These are phyloP conservation scores for Oreochromis aureus DNA, from an alignment of 2,113 vertebrate genomes.

Conservation along the genomic window DNA sequence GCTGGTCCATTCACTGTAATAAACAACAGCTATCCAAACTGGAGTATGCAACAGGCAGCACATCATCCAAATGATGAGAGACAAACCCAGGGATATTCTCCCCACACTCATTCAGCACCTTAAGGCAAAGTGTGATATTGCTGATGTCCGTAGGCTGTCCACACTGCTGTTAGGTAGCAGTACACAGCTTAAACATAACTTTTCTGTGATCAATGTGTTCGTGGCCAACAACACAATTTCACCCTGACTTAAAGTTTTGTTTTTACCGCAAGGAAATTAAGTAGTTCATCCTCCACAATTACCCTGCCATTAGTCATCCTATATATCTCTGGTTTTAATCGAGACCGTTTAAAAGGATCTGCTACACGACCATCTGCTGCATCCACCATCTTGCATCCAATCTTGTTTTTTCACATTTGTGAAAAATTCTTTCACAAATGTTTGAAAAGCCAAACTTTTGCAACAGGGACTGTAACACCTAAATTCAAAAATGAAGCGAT, in stretches of 20 bases:
- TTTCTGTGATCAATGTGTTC: background rate
- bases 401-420: background rate
- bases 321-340: background rate
- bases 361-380: background rate
- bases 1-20: fast-evolving
- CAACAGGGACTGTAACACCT: background rate
- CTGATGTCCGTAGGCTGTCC: background rate
- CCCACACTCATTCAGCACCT: background rate
- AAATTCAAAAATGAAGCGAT: background rate
- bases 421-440: background rate
- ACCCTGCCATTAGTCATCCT: fast-evolving
- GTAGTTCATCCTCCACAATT: background rate
- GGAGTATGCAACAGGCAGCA: background rate
- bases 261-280: background rate
- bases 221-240: background rate
- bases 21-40: background rate
- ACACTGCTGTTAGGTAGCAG: background rate
- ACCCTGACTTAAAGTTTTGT: background rate
- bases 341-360: background rate
- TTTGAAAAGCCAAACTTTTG: background rate
- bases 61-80: background rate
- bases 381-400: background rate
- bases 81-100: background rate
- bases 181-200: background rate
- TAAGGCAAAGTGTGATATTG: background rate